Evolutionary conservation across 2,888 invertebrate genomes (phyloP).

Genomic region (Drosophila heteroneura): DNA sequence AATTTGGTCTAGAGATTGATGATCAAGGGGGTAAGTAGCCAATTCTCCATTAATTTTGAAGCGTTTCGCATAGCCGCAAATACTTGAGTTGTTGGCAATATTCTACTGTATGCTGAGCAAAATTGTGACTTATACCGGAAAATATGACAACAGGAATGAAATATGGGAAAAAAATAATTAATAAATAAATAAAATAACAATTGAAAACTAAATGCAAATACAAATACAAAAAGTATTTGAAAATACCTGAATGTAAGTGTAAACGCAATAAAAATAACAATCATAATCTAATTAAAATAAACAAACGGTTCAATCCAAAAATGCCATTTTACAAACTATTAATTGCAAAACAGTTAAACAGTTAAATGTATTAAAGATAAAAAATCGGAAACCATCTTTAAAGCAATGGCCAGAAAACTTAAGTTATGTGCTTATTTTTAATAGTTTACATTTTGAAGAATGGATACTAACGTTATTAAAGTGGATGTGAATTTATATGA

Average conservation of each 20-base stretch:
- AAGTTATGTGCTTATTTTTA: background rate
- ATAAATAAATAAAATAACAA: background rate
- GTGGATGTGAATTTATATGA: background rate
- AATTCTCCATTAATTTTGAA: background rate
- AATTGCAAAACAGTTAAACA: background rate
- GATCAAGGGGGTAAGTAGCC: slow-evolving; percentile 81
- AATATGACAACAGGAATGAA: background rate
- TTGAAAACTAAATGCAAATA: background rate
- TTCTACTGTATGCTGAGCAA: slow-evolving; percentile 42
- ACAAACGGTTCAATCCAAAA: background rate
- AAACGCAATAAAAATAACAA: background rate
- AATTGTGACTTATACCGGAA: background rate
- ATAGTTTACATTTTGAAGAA: background rate
- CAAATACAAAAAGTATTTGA: background rate
- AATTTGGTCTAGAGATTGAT: slow-evolving; percentile 81
- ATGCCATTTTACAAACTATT: background rate
- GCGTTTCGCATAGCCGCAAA: background rate
- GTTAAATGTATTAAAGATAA: background rate
- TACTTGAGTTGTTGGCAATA: slow-evolving; percentile 55
- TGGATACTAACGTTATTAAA: background rate
- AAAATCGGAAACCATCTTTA: background rate
- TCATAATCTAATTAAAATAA: background rate
- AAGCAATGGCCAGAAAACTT: background rate
- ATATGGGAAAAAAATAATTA: background rate
- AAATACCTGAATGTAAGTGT: background rate